These are phyloP conservation scores for Centroberyx gerrardi DNA, from an alignment of 2,797 vertebrate genomes.

Conservation along the genomic window DNA sequence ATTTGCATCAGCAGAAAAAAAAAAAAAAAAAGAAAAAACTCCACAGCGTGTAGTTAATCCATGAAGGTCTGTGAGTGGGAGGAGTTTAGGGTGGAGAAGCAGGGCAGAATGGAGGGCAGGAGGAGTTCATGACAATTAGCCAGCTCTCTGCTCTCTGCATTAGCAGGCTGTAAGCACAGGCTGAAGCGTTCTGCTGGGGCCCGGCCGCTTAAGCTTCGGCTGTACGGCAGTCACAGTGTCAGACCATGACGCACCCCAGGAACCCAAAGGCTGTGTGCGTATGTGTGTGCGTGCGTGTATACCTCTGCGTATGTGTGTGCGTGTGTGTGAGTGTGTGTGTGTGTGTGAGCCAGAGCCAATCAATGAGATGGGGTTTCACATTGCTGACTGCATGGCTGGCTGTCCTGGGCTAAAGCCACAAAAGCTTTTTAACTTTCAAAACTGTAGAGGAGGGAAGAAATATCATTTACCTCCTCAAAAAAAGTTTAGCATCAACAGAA, in stretches of 20 bases:
- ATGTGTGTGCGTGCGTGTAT: constrained; percentile 2
- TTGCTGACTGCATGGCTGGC: constrained; percentile 65
- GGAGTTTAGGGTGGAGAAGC: constrained; percentile 71
- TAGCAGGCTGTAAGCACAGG: constrained; percentile 58
- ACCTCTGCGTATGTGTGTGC: constrained; percentile 13
- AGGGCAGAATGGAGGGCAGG: constrained; percentile 68
- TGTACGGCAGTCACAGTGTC: constrained; percentile 21
- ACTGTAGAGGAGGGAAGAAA: constrained; percentile 59
- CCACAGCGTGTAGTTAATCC: constrained; percentile 71
- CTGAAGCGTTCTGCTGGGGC: constrained; percentile 59
- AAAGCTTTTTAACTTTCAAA: constrained; percentile 80
- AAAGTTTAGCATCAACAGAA: constrained; percentile 65
- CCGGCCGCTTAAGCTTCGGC: constrained; percentile 26
- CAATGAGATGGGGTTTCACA: constrained; percentile 68
- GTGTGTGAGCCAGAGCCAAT: constrained; percentile 71
- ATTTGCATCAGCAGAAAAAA: constrained; percentile 36
- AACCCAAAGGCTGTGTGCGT: constrained; percentile 19
- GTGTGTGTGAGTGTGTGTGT: constrained; percentile 38
- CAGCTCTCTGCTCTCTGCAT: constrained; percentile 74
- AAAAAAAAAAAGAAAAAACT: not conserved
- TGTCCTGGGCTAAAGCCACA: constrained; percentile 75
- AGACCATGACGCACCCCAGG: not conserved
- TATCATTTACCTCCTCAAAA: constrained; percentile 63
- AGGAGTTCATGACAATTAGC: constrained; percentile 84
- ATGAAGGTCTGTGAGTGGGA: constrained; percentile 69